Conservation (phyloP, 2,888 invertebrate genomes). For the Sisyra terminalis region DNA sequence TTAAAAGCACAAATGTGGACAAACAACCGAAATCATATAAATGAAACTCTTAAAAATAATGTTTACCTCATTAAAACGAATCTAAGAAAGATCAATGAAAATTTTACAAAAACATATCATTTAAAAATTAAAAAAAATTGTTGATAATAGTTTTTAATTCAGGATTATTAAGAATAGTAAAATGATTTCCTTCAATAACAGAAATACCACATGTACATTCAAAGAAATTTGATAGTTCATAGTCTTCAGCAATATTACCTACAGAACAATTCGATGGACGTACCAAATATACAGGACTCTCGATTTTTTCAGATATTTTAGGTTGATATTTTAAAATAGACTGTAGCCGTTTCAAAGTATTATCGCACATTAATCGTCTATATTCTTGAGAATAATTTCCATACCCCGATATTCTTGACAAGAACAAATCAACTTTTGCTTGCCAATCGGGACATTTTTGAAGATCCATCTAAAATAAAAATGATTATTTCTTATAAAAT, state of each 20-base stretch:
- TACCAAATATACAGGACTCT: slow-evolving; percentile 40
- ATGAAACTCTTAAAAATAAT: too few relatives aligned
- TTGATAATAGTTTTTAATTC: too few relatives aligned
- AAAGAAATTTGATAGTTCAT: slow-evolving; percentile 42
- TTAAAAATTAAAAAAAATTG: too few relatives aligned
- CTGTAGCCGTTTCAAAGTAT: slow-evolving; percentile 36
- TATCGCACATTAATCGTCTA: slow-evolving; percentile 24
- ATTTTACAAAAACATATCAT: too few relatives aligned
- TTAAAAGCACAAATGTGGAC: too few relatives aligned
- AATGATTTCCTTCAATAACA: slow-evolving; percentile 55
- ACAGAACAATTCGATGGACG: slow-evolving; percentile 40
- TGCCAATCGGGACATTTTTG: slow-evolving; percentile 34
- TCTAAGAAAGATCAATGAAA: too few relatives aligned
- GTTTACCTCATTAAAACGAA: too few relatives aligned
- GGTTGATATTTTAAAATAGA: slow-evolving; percentile 33
- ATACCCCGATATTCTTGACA: slow-evolving; percentile 27
- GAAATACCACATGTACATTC: slow-evolving; percentile 38
- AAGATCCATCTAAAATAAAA: slow-evolving; percentile 24
- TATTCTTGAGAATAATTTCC: slow-evolving; percentile 24
- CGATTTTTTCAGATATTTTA: slow-evolving; percentile 19
- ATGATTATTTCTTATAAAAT: too few relatives aligned
- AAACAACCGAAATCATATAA: too few relatives aligned
- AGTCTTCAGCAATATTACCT: slow-evolving; percentile 42
- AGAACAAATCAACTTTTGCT: slow-evolving; percentile 34
- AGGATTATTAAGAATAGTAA: slow-evolving; percentile 44